Base-by-base conservation (phyloP, 2,888 invertebrate genomes). In the Aromia moschata region DNA sequence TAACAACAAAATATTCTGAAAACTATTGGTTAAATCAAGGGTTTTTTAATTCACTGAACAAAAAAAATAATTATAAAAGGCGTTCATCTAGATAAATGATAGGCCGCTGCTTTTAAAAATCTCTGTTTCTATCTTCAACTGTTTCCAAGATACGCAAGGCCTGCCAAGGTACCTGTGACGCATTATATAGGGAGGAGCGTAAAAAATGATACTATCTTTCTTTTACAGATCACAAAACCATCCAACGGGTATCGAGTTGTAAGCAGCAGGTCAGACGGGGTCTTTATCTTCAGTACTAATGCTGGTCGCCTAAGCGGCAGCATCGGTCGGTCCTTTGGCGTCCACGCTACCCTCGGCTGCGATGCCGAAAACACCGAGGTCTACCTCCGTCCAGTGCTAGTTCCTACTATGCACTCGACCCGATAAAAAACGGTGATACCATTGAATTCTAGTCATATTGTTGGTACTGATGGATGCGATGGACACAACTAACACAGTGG, bases 151-250 rank as follows among this genome's bases (percentile, higher is more conserved):
- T n/a, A n/a, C n/a, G n/a, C n/a, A n/a, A n/a, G n/a, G n/a, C n/a
- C n/a, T n/a, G n/a, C n/a, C n/a, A n/a, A n/a, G n/a, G n/a, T n/a
- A n/a, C n/a, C n/a, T n/a, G n/a, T n/a, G n/a, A 12, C 36, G 11
- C 33, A 17, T 20, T 15, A 44, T 46, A 38, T 38, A 30, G 30
- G 41, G 15, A 15, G 14, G 7, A 20, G 25, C 16, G 25, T 31
- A 55, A 53, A n/a, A 54, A 38, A 16, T 55, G 41, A 55, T 15
- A 30, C 55, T 37, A 55, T 55, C 45, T 55, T 59, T 59, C 37
- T 33, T 49, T 37, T 36, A 18, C 59, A 59, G 55, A 45, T 54
- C 30, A 43, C 43, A 53, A 47, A 52, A 40, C 36, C 53, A 31
- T 54, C 53, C 20, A 14, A 36, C 45, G 53, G 44, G 58, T 36